phyloP scores from a whole-genome alignment of 2,888 invertebrate species.

The Tenthredo amoena region DNA sequence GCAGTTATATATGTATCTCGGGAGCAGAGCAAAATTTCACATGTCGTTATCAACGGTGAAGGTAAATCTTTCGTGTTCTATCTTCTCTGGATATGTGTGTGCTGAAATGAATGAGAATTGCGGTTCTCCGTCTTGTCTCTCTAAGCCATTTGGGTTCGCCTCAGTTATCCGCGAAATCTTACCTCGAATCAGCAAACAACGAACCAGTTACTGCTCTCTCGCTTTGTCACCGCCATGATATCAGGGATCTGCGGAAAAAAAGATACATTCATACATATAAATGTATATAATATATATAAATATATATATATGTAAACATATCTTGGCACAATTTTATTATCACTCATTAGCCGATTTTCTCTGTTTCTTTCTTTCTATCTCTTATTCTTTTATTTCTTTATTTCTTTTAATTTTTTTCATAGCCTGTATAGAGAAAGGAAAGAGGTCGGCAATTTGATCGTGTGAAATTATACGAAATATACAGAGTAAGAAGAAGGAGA shows the following conservation, averaged over 20 bases:
- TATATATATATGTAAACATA: not conserved
- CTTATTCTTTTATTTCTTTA: not conserved
- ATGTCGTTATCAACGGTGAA: not conserved
- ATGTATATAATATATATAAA: not conserved
- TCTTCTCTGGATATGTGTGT: not conserved
- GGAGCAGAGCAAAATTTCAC: not conserved
- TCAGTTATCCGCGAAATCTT: conserved; percentile 25
- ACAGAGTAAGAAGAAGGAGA: not conserved
- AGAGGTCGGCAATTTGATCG: too few species aligned
- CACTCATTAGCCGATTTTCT: not conserved
- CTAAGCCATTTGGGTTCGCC: conserved; percentile 19
- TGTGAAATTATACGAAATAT: not conserved
- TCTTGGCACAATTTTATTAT: not conserved
- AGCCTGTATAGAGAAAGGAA: too few species aligned
- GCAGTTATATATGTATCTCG: too few species aligned
- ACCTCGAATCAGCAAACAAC: conserved; percentile 30
- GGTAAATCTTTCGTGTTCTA: conserved; percentile 1
- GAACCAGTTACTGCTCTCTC: conserved; percentile 5
- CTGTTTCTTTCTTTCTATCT: not conserved
- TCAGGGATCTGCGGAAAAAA: not conserved
- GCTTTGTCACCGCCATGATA: not conserved
- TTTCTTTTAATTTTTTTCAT: not conserved
- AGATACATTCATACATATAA: not conserved
- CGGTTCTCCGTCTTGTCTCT: conserved; percentile 33
- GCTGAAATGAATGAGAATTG: conserved; percentile 22